Evolutionary conservation across 2,113 vertebrate species (phyloP).

Genomic region (Haliaeetus leucogaster): DNA sequence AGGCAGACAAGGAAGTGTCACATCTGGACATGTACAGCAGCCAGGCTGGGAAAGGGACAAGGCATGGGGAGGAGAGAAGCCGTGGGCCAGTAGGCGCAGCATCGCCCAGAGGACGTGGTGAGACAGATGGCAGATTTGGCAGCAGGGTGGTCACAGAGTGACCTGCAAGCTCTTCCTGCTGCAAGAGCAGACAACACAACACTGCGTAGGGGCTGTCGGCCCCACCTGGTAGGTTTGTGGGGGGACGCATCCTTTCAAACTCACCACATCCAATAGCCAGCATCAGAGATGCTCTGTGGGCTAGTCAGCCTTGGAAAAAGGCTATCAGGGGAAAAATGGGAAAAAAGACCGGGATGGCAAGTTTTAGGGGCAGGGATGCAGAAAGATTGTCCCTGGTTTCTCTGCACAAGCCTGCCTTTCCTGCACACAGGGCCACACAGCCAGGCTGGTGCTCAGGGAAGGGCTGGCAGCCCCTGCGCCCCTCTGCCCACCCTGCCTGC

Average conservation of each 20-base stretch:
- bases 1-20: neutral
- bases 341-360: neutral
- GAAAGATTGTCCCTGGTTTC: neutral
- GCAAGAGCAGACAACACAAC: neutral
- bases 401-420: neutral
- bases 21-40: neutral
- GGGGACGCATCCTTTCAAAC: neutral
- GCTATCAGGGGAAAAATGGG: neutral
- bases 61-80: neutral
- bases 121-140: constrained; percentile 36
- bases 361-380: neutral
- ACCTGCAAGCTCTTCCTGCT: neutral
- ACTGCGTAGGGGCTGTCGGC: neutral
- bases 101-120: neutral
- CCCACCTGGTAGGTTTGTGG: neutral
- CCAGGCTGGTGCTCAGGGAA: neutral
- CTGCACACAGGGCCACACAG: neutral
- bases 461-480: neutral
- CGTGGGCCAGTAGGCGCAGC: neutral
- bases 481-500: neutral
- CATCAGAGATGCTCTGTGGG: neutral
- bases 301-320: neutral
- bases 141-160: neutral
- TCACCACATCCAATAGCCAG: neutral
- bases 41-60: neutral